These are phyloP conservation scores for Athalia cordata DNA, from an alignment of 2,888 invertebrate species.

Conservation along the genomic window DNA sequence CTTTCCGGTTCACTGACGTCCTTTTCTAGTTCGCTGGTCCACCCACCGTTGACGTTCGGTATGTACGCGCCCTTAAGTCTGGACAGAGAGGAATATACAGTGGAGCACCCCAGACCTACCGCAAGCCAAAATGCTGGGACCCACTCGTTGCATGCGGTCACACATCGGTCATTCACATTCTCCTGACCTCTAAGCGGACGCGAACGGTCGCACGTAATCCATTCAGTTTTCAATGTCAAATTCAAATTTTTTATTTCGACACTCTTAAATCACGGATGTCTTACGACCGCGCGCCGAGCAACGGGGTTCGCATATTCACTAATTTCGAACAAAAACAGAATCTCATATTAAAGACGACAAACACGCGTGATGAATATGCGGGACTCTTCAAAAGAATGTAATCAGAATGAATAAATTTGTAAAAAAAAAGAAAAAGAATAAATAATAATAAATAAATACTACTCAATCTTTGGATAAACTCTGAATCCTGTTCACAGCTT, in stretches of 20 bases:
- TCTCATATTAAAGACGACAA: no score
- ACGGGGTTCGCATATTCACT: neutral
- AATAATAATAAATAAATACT: no score
- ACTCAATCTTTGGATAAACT: no score
- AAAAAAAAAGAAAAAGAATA: no score
- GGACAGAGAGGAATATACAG: constrained; percentile 52
- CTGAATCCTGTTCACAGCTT: no score
- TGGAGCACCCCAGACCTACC: constrained; percentile 62
- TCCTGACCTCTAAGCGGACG: constrained; percentile 29
- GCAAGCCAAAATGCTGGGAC: constrained; percentile 64
- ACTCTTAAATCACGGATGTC: neutral
- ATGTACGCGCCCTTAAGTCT: constrained; percentile 52
- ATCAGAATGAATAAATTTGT: no score
- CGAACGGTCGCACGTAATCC: constrained; percentile 14
- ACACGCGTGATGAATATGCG: no score
- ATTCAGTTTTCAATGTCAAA: constrained; percentile 21
- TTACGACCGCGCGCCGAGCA: neutral
- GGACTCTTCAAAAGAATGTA: no score
- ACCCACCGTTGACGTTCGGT: constrained; percentile 35
- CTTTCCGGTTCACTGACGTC: constrained; percentile 35
- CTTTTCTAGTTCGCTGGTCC: constrained; percentile 36
- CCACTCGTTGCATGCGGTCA: constrained; percentile 55
- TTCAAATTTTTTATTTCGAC: constrained; percentile 1
- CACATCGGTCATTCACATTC: constrained; percentile 65
- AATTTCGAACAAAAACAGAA: no score